phyloP scores from a whole-genome alignment of 2,113 vertebrate species.

The Merops nubicus region DNA sequence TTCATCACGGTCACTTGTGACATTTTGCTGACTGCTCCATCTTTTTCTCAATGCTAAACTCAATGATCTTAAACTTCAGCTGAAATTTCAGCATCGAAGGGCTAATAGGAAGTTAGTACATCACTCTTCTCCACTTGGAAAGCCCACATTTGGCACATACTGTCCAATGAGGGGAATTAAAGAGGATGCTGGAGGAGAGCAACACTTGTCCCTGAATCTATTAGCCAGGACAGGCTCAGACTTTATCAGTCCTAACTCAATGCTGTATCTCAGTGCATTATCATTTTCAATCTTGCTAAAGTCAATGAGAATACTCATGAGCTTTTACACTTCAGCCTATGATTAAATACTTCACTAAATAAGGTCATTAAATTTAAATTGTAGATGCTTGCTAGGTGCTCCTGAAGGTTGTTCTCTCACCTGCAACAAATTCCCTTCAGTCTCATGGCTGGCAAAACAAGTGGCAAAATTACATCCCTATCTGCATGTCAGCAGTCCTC shows the following conservation, averaged over 20 bases:
- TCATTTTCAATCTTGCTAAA: conserved; percentile 32
- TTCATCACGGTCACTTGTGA: conserved; percentile 15
- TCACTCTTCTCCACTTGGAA: neutral
- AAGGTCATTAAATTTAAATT: conserved; percentile 61
- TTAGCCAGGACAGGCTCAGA: neutral
- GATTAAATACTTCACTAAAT: conserved; percentile 63
- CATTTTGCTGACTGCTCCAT: conserved; percentile 42
- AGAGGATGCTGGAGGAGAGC: neutral
- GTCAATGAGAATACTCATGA: conserved; percentile 30
- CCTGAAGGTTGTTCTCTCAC: conserved; percentile 49
- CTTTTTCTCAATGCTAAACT: neutral
- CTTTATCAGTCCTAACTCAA: neutral
- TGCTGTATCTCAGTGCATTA: neutral
- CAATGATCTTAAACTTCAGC: neutral
- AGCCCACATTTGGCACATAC: neutral
- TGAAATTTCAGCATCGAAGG: neutral
- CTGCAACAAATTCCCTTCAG: conserved; percentile 25
- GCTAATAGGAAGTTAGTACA: neutral
- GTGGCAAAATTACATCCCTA: conserved; percentile 1
- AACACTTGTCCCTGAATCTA: neutral
- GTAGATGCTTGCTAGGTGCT: conserved; percentile 48
- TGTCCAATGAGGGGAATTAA: neutral
- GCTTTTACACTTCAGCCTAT: conserved; percentile 41
- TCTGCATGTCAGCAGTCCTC: conserved; percentile 51
- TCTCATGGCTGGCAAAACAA: conserved; percentile 28